A percentile compares a stretch with the other conserved stretches of the same genome.
These are phyloP conservation scores for Vireo altiloquus DNA, from an alignment of 2,113 vertebrate species.

Conservation along the genomic window DNA sequence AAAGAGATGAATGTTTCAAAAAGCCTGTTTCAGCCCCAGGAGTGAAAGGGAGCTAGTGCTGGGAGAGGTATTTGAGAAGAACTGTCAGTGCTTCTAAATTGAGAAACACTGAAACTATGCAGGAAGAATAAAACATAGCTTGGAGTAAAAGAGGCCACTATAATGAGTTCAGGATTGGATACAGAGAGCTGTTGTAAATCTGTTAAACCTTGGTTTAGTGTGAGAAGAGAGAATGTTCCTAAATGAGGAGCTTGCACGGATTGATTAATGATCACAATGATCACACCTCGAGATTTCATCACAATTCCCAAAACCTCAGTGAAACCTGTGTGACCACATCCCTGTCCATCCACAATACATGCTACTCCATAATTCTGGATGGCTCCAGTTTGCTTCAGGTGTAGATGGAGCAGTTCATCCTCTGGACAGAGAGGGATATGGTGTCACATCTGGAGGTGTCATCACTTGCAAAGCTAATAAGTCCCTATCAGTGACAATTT, in stretches of 20 bases:
- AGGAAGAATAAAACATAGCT: not conserved
- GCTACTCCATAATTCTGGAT: not conserved
- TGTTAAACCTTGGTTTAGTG: not conserved
- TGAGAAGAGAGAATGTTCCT: not conserved
- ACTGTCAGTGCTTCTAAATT: not conserved
- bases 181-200: not conserved
- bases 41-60: not conserved
- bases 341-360: not conserved
- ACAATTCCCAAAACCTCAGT: not conserved
- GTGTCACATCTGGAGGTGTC: not conserved
- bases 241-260: not conserved
- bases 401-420: not conserved
- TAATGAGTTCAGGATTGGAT: not conserved
- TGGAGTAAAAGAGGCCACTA: not conserved
- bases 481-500: not conserved
- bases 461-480: not conserved
- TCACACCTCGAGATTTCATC: not conserved
- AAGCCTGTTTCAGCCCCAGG: not conserved
- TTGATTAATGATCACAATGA: not conserved
- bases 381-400: not conserved
- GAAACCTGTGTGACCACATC: not conserved
- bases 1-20: conserved; percentile 21
- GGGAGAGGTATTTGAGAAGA: not conserved
- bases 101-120: not conserved
- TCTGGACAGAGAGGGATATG: not conserved